Base-by-base conservation (phyloP, 2,888 invertebrate species). In the Athrips mouffetella region DNA sequence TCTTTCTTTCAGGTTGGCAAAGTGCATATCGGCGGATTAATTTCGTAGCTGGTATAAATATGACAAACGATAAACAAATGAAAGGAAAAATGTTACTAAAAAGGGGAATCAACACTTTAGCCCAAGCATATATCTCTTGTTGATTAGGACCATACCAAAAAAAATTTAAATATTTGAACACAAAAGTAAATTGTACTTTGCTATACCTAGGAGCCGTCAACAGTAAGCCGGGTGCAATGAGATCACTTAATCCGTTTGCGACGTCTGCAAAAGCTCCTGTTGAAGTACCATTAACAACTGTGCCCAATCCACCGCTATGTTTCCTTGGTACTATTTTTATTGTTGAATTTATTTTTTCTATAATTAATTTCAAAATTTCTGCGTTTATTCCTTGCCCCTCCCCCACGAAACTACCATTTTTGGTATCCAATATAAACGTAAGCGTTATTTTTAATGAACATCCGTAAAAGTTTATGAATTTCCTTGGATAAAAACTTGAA, bases 81-180 rank as follows among this genome's bases (percentile, higher is more conserved):
- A 69, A 52, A 20, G 63, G 64, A 10, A 75, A 71, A 1, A 59
- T 55, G 7, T 57, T 58, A 4, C 65, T 67, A 42, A 64, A 59
- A 31, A 80, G 67, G 1, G 79, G 76, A 16, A 70, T 54, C 2
- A 80, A 45, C 10, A 75, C 56, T 57, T 68, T 76, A 1, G 69
- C 56, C 72, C 76, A 76, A 6, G 62, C 53, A 35, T 66, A 58
- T 11, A 73, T 63, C 62, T 72, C 68, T 0, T 64, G 64, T 25
- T 62, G 68, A 1, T 55, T 62, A 2, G 79, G 80, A 37, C 69
- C 68, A 49, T 67, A 67, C 80, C 80, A 78, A n/a, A 63, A 57
- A 0, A 75, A 45, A 8, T 67, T 57, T 1, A 65, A 23, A 6
- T 58, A 58, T 41, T 64, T 54, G 29, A 63, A 68, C 6, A 67